A percentile compares a stretch with the other conserved stretches of the same genome.
Evolutionary conservation across 2,888 invertebrate species (phyloP).

Genomic region (Plagiodera versicolora): DNA sequence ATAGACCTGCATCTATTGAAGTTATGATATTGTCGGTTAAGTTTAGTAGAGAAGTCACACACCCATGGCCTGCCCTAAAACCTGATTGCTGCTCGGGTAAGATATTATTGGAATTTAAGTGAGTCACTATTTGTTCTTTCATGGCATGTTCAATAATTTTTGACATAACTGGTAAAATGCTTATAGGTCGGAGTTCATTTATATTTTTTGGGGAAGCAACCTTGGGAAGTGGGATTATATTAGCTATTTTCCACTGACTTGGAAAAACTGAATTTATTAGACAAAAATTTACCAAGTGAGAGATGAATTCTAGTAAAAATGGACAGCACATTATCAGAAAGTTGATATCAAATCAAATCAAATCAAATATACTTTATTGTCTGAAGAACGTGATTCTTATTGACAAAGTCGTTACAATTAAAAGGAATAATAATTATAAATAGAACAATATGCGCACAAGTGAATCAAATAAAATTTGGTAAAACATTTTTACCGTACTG

Average conservation of each 20-base stretch:
- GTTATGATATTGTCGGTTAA: conserved; percentile 6
- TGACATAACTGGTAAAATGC: background rate
- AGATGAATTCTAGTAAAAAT: background rate
- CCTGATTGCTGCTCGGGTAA: conserved; percentile 2
- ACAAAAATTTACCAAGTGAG: conserved; percentile 4
- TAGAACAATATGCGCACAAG: too few species aligned
- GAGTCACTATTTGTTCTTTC: background rate
- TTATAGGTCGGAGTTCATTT: conserved; percentile 1
- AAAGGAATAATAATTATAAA: too few species aligned
- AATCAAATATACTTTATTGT: too few species aligned
- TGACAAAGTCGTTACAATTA: too few species aligned
- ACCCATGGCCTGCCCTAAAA: conserved; percentile 1
- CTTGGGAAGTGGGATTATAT: conserved; percentile 5
- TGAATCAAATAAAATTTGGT: too few species aligned
- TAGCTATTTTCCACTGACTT: too few species aligned
- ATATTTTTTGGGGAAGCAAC: background rate
- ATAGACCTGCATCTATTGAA: conserved; percentile 4
- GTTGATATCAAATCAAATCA: too few species aligned
- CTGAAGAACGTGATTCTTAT: too few species aligned
- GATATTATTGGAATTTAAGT: background rate
- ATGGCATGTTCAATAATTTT: too few species aligned
- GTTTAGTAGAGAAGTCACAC: conserved; percentile 7
- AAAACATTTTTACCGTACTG: too few species aligned
- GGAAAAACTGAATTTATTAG: conserved; percentile 2
- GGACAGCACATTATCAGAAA: too few species aligned